phyloP scores from a whole-genome alignment of 2,113 vertebrate genomes.

The Anhinga rufa region DNA sequence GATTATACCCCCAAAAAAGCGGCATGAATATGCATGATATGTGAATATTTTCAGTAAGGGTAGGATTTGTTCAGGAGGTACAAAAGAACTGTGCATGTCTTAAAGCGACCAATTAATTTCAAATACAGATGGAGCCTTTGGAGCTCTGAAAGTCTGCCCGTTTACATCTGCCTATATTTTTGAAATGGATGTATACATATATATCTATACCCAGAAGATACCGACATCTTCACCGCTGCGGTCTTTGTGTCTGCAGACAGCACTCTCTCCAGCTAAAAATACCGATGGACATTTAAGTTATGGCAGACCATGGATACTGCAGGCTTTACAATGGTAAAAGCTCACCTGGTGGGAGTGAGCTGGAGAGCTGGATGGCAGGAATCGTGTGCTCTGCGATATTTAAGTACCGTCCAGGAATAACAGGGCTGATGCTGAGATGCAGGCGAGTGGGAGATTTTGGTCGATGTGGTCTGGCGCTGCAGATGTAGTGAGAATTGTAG shows the following conservation, averaged over 20 bases:
- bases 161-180: background rate
- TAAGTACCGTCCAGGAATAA: background rate
- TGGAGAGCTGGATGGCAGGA: background rate
- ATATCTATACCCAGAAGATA: background rate
- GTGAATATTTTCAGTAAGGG: background rate
- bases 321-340: background rate
- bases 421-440: rapidly evolving
- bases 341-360: background rate
- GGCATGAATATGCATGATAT: background rate
- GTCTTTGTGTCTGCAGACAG: background rate
- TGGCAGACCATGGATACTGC: rapidly evolving
- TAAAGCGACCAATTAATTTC: background rate
- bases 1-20: background rate
- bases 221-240: background rate
- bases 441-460: background rate
- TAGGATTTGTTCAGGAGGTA: background rate
- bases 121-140: background rate
- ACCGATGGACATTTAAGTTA: rapidly evolving
- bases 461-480: background rate
- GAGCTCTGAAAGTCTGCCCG: background rate
- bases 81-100: background rate
- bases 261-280: background rate
- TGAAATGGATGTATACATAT: background rate
- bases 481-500: background rate
- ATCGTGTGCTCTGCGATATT: background rate